Evolutionary conservation across 2,113 vertebrate genomes (phyloP).

Genomic region (Lophura nycthemera): DNA sequence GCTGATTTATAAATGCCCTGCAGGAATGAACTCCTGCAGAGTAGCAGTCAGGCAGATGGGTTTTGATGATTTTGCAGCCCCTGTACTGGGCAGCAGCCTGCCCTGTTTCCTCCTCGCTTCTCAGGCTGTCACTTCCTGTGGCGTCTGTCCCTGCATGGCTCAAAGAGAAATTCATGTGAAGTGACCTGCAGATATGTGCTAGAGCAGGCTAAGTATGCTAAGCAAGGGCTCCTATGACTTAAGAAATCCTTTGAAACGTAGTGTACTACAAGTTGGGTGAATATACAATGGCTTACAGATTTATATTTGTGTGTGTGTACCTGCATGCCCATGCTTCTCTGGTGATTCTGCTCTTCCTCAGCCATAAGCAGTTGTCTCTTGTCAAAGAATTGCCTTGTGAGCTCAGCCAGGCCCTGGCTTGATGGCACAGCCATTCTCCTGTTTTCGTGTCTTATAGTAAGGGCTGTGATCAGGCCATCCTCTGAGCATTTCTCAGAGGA

Average conservation of each 20-base stretch:
- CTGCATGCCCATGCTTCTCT: not conserved
- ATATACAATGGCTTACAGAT: not conserved
- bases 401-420: not conserved
- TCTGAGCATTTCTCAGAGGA: not conserved
- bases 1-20: not conserved
- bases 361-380: not conserved
- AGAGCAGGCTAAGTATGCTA: not conserved
- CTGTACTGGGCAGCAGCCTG: not conserved
- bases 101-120: not conserved
- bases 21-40: not conserved
- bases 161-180: not conserved
- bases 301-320: not conserved
- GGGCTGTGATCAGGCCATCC: not conserved
- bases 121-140: not conserved
- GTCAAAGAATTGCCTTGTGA: not conserved
- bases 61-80: not conserved
- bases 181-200: not conserved
- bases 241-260: not conserved
- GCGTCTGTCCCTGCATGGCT: rapidly evolving
- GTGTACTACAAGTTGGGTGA: not conserved
- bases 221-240: not conserved
- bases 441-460: rapidly evolving
- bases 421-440: rapidly evolving
- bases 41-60: not conserved
- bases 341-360: not conserved